Conservation (phyloP, 2,113 vertebrate genomes). For the Struthidea cinerea region DNA sequence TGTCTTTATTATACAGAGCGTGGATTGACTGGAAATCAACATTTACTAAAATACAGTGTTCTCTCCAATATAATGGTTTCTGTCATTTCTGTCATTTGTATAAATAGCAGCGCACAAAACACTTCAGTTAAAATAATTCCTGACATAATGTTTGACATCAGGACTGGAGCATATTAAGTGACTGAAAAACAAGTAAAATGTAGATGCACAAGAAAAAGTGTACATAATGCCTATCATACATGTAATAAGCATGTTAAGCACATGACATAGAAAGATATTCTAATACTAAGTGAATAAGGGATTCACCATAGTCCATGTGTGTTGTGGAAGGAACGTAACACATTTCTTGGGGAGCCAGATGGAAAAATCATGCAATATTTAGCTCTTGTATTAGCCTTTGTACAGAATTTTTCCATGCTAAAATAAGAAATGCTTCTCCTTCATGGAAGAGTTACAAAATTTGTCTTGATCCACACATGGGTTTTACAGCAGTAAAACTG, state of each 20-base stretch:
- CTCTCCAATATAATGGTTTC: background rate
- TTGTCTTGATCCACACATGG: background rate
- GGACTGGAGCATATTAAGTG: background rate
- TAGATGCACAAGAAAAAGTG: background rate
- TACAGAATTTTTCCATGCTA: background rate
- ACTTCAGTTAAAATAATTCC: background rate
- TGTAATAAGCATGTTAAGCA: background rate
- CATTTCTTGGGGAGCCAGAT: background rate
- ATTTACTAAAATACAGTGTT: background rate
- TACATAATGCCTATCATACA: background rate
- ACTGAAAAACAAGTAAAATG: background rate
- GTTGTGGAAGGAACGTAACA: background rate
- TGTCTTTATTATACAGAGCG: background rate
- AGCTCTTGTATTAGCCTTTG: background rate
- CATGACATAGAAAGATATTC: background rate
- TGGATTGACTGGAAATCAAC: background rate
- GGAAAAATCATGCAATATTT: background rate
- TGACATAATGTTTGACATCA: background rate
- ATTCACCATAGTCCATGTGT: background rate
- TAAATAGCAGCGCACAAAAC: background rate
- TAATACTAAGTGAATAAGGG: background rate
- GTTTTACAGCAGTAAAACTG: background rate
- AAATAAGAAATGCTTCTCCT: background rate
- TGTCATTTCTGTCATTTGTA: background rate
- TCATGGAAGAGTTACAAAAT: background rate